Evolutionary conservation across 2,113 vertebrate species (phyloP).

Genomic region (Anhinga rufa): DNA sequence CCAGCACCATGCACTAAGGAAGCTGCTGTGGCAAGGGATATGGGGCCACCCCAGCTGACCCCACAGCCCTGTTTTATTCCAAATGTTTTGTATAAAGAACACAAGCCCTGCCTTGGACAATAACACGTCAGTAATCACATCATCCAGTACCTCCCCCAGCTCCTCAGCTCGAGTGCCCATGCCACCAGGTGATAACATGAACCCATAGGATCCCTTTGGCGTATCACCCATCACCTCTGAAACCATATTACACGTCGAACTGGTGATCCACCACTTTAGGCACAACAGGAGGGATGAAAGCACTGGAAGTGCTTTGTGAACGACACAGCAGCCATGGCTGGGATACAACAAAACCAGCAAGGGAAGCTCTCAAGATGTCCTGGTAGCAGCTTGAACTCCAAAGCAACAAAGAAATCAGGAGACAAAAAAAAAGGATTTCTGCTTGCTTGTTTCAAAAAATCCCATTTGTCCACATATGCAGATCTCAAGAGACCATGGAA

Average conservation of each 20-base stretch:
- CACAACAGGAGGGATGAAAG: neutral
- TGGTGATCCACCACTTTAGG: neutral
- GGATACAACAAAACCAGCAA: neutral
- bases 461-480: neutral
- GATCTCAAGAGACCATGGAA: neutral
- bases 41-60: neutral
- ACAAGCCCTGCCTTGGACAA: neutral
- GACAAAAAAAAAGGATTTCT: neutral
- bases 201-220: neutral
- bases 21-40: neutral
- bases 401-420: neutral
- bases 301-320: neutral
- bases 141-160: neutral
- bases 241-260: fast-evolving
- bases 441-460: neutral
- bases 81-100: neutral
- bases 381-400: neutral
- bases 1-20: neutral
- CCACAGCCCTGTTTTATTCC: neutral
- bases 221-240: neutral
- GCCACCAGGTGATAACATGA: neutral
- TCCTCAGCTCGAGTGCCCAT: neutral
- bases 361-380: too few species aligned
- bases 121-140: fast-evolving
- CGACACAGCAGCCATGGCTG: neutral